phyloP scores from a whole-genome alignment of 2,113 vertebrate genomes.

The Trematocara nigrifrons region DNA sequence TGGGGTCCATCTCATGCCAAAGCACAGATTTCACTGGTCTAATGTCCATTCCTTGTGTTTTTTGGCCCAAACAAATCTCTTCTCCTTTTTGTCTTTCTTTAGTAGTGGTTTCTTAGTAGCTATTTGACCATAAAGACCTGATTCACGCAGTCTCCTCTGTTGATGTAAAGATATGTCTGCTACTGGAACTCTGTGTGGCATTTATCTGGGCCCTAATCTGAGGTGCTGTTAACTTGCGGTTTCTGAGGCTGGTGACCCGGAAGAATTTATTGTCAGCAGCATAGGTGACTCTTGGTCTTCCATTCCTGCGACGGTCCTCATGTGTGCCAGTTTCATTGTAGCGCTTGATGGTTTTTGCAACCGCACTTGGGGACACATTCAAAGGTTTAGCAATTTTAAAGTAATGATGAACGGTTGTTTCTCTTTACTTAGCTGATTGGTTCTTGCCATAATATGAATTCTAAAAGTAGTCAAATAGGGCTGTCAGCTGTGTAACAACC shows the following conservation, averaged over 20 bases:
- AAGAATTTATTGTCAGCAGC: neutral
- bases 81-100: neutral
- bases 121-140: neutral
- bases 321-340: fast-evolving
- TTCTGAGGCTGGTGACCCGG: neutral
- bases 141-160: neutral
- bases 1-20: neutral
- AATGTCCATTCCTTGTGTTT: neutral
- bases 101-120: neutral
- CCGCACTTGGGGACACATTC: neutral
- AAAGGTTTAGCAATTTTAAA: neutral
- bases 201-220: neutral
- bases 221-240: neutral
- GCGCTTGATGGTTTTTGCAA: neutral
- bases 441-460: neutral
- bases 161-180: neutral
- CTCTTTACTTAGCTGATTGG: neutral
- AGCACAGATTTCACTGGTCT: neutral
- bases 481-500: neutral
- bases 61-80: neutral
- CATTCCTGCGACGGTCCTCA: neutral
- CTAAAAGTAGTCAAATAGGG: fast-evolving
- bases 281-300: fast-evolving
- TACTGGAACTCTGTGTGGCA: neutral
- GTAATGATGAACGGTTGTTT: neutral